Conservation (phyloP, 2,113 vertebrate species). For the Clinocottus analis region DNA sequence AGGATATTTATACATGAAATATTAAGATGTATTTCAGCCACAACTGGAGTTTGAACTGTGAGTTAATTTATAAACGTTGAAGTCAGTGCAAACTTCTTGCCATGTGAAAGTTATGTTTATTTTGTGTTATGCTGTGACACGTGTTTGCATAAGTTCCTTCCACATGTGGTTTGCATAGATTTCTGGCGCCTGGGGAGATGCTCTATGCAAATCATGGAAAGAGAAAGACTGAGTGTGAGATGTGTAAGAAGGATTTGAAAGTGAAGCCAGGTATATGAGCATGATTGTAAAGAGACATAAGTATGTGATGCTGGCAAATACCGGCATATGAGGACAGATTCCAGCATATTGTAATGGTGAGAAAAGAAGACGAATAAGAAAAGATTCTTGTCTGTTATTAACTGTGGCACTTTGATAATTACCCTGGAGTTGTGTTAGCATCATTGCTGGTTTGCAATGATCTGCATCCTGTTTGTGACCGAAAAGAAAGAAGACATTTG, state of each 20-base stretch:
- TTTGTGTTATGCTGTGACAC: neutral
- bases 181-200: neutral
- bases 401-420: neutral
- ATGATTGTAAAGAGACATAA: slow-evolving; percentile 6
- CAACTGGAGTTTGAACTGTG: neutral
- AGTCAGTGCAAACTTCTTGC: slow-evolving; percentile 14
- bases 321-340: slow-evolving; percentile 1
- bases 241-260: neutral
- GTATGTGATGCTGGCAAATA: slow-evolving; percentile 13
- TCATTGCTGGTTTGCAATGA: slow-evolving; percentile 1
- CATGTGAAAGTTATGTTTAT: neutral
- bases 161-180: neutral
- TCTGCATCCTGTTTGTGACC: neutral
- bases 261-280: slow-evolving; percentile 1
- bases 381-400: neutral
- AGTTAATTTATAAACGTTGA: slow-evolving; percentile 1
- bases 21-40: slow-evolving; percentile 6
- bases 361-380: neutral
- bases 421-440: neutral
- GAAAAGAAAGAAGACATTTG: neutral
- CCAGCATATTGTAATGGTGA: neutral
- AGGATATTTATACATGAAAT: slow-evolving; percentile 12
- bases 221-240: slow-evolving; percentile 8
- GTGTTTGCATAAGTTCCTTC: neutral
- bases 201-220: neutral